These are phyloP conservation scores for Lontra canadensis DNA, from an alignment of 2,113 vertebrate species.

Conservation along the genomic window DNA sequence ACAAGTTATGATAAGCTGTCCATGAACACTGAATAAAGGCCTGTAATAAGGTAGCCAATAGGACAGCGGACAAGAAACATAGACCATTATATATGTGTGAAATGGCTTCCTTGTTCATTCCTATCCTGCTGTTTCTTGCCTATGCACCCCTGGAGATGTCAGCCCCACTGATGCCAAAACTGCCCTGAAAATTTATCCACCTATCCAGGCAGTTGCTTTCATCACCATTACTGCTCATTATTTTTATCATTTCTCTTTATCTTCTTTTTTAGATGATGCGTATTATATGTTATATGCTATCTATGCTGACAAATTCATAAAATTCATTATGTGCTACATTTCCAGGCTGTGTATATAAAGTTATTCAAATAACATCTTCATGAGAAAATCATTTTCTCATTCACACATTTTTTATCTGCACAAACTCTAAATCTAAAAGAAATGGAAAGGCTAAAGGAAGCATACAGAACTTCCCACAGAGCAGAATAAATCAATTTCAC, in stretches of 20 bases:
- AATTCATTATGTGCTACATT: background rate
- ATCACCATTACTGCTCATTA: background rate
- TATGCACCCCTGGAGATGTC: background rate
- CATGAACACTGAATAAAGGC: background rate
- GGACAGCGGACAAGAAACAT: background rate
- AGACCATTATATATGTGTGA: background rate
- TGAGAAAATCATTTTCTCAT: slow-evolving; percentile 56
- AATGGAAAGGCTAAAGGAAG: slow-evolving; percentile 31
- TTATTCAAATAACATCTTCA: slow-evolving; percentile 32
- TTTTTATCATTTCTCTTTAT: slow-evolving; percentile 20
- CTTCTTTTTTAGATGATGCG: background rate
- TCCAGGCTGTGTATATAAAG: background rate
- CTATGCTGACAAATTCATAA: background rate
- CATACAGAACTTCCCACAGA: slow-evolving; percentile 48
- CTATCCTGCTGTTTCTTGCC: slow-evolving; percentile 6
- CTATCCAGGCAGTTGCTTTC: background rate
- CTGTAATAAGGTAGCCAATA: background rate
- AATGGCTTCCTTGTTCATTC: background rate
- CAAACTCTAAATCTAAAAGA: slow-evolving; percentile 55
- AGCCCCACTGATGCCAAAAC: background rate
- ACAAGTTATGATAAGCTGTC: background rate
- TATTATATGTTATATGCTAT: background rate
- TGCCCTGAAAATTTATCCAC: slow-evolving; percentile 13
- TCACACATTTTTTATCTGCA: slow-evolving; percentile 3
- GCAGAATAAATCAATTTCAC: slow-evolving; percentile 54